These are phyloP conservation scores for Cosmia trapezina DNA, from an alignment of 2,888 invertebrate genomes.

Conservation along the genomic window DNA sequence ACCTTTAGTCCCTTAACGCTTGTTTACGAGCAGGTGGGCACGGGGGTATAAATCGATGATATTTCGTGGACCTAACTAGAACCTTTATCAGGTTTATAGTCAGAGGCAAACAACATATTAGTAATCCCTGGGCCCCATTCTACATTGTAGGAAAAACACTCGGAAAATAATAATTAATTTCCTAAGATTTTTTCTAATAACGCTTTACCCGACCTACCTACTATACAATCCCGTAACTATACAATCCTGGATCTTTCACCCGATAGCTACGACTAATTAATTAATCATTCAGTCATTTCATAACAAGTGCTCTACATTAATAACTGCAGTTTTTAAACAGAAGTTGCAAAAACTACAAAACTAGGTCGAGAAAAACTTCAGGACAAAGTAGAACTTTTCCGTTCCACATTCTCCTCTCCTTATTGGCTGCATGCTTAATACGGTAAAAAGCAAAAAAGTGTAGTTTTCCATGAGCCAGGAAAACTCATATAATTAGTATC, in stretches of 20 bases:
- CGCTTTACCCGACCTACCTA: not conserved
- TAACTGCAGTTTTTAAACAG: slow-evolving; percentile 11
- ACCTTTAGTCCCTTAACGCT: not conserved
- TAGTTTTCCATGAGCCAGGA: not conserved
- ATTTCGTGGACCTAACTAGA: not conserved
- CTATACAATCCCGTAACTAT: too few species aligned
- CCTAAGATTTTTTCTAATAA: not conserved
- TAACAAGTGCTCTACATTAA: slow-evolving; percentile 1
- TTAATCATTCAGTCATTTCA: slow-evolving; percentile 2
- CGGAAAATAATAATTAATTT: not conserved
- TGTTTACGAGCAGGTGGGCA: not conserved
- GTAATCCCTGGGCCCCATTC: not conserved
- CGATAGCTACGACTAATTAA: not conserved
- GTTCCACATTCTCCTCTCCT: slow-evolving; percentile 2
- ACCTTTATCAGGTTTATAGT: not conserved
- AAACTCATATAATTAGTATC: not conserved
- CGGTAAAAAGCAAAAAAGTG: not conserved
- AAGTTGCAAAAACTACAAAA: slow-evolving; percentile 15
- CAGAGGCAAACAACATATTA: not conserved
- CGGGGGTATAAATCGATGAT: not conserved
- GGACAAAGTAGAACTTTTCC: slow-evolving; percentile 19
- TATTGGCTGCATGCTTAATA: slow-evolving; percentile 6
- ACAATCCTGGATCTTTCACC: not conserved
- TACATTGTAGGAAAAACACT: not conserved
- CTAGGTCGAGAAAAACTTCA: slow-evolving; percentile 22